Evolutionary conservation across 2,113 vertebrate species (phyloP).

Genomic region (Chaetorhynchus papuensis): DNA sequence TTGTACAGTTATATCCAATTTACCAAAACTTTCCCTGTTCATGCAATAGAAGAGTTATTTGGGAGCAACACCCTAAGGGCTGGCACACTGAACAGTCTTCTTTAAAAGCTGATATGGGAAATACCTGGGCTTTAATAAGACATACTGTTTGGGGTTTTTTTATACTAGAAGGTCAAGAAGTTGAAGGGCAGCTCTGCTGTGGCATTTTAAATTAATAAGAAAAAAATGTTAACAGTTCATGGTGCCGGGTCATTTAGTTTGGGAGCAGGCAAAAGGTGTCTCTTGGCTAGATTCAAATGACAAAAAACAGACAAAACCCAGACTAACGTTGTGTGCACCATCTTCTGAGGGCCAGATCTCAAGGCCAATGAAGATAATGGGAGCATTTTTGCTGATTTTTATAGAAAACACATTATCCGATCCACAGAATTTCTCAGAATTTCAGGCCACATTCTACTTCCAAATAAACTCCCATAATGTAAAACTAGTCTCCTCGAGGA

Average conservation of each 20-base stretch:
- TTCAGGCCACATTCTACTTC: not conserved
- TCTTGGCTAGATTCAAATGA: not conserved
- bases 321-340: not conserved
- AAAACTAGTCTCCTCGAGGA: not conserved
- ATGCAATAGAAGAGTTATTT: not conserved
- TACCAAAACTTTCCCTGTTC: not conserved
- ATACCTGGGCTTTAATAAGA: not conserved
- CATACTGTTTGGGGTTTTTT: fast-evolving
- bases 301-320: fast-evolving
- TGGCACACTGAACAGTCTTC: not conserved
- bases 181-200: not conserved
- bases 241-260: not conserved
- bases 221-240: not conserved
- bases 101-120: not conserved
- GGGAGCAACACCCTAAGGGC: not conserved
- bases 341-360: not conserved
- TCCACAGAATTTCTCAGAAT: not conserved
- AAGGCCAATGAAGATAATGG: not conserved
- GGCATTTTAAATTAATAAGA: not conserved
- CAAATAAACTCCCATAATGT: not conserved
- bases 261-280: not conserved
- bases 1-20: not conserved
- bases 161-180: not conserved
- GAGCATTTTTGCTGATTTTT: not conserved
- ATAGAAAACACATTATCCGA: not conserved